Evolutionary conservation across 2,113 vertebrate species (phyloP).

Genomic region (Athene noctua): DNA sequence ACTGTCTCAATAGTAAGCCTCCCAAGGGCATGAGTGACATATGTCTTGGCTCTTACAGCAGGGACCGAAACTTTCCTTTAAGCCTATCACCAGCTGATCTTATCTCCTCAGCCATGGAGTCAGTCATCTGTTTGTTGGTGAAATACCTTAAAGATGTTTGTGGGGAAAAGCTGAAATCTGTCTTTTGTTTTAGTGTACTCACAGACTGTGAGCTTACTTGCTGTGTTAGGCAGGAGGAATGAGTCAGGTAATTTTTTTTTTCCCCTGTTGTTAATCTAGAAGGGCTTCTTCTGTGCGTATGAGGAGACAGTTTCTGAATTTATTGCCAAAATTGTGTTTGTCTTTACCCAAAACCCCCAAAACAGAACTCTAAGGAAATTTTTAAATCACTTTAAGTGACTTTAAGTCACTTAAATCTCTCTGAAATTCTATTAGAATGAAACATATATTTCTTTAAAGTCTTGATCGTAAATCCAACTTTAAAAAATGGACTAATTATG

Average conservation of each 20-base stretch:
- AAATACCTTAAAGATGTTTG: not conserved
- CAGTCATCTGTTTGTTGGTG: not conserved
- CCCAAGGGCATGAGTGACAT: not conserved
- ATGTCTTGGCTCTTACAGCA: not conserved
- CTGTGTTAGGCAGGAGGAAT: not conserved
- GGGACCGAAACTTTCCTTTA: not conserved
- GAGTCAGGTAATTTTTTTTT: not conserved
- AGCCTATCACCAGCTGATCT: not conserved
- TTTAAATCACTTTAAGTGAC: not conserved
- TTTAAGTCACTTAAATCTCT: not conserved
- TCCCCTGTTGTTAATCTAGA: not conserved
- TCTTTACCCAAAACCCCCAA: not conserved
- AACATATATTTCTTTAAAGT: not conserved
- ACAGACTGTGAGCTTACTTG: not conserved
- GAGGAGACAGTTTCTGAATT: not conserved
- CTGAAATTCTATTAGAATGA: not conserved
- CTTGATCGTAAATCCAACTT: not conserved
- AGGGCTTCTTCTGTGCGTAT: not conserved
- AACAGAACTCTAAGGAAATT: not conserved
- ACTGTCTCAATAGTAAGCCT: not conserved
- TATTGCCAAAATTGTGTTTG: not conserved
- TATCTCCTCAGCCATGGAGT: not conserved
- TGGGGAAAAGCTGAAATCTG: accelerated
- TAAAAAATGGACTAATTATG: not conserved
- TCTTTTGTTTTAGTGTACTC: not conserved